A percentile compares a stretch with the other conserved stretches of the same genome.
Evolutionary conservation across 2,888 invertebrate species (phyloP).

Genomic region (Xestia c-nigrum): DNA sequence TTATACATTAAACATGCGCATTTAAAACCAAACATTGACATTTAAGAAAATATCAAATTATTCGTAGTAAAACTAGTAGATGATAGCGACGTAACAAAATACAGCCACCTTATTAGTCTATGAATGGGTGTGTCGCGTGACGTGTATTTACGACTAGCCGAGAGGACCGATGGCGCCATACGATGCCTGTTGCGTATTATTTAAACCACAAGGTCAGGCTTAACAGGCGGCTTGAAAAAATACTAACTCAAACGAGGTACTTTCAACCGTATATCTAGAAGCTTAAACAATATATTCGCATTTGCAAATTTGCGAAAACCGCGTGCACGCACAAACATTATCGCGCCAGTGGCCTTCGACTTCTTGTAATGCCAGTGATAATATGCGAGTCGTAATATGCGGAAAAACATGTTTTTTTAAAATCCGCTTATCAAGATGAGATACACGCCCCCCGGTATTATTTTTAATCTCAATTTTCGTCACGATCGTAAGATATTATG

Average conservation of each 20-base stretch:
- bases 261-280: conserved; percentile 77
- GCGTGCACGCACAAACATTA: conserved; percentile 77
- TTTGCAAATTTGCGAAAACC: conserved; percentile 51
- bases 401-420: conserved; percentile 78
- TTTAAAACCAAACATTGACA: conserved; percentile 32
- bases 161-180: conserved; percentile 73
- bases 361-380: conserved; percentile 70
- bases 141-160: conserved; percentile 80
- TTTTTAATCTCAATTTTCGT: conserved; percentile 18
- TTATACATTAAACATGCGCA: conserved; percentile 38
- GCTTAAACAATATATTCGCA: conserved; percentile 70
- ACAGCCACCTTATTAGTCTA: conserved; percentile 85
- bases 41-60: conserved; percentile 44
- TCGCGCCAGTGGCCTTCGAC: conserved; percentile 79
- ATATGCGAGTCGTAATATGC: conserved; percentile 63
- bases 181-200: conserved; percentile 85
- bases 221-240: conserved; percentile 74
- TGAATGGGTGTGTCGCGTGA: conserved; percentile 88
- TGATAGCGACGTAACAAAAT: conserved; percentile 72
- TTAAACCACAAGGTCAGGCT: conserved; percentile 83
- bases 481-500: conserved; percentile 31
- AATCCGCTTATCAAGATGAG: conserved; percentile 56
- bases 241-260: conserved; percentile 69
- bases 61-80: conserved; percentile 32
- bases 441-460: conserved; percentile 41